Percentiles rank a stretch among this genome's conserved stretches.
These are phyloP conservation scores for Drosophila macrospina DNA, from an alignment of 2,888 invertebrate genomes.

Conservation along the genomic window DNA sequence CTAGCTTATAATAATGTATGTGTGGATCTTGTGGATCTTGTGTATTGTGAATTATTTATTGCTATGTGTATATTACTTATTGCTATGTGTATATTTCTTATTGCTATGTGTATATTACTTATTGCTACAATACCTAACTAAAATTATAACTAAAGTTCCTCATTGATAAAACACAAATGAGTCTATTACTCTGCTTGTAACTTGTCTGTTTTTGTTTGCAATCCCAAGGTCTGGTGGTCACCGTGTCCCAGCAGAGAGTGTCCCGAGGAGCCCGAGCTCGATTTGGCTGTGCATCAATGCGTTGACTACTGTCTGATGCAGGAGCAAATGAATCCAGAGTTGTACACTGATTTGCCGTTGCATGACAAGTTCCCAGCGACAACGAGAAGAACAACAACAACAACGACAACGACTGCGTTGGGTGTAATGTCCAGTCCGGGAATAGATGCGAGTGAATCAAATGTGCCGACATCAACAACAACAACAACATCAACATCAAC, in stretches of 20 bases:
- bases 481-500: constrained; percentile 7
- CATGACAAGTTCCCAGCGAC: constrained; percentile 55
- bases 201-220: not conserved
- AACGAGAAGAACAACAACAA: constrained; percentile 35
- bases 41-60: no score
- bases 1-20: no score
- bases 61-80: no score
- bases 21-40: no score
- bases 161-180: no score
- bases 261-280: constrained; percentile 90
- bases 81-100: no score
- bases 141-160: no score
- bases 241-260: constrained; percentile 92
- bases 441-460: constrained; percentile 15
- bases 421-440: constrained; percentile 21
- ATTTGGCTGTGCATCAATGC: constrained; percentile 90
- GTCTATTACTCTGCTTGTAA: not conserved
- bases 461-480: constrained; percentile 32
- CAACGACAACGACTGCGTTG: constrained; percentile 65
- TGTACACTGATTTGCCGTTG: constrained; percentile 69
- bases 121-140: no score
- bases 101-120: no score
- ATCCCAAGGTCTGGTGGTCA: constrained; percentile 91
- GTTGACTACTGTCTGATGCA: constrained; percentile 90
- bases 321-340: constrained; percentile 82